phyloP scores from a whole-genome alignment of 2,888 invertebrate species.

The Trichogramma dendrolimi region DNA sequence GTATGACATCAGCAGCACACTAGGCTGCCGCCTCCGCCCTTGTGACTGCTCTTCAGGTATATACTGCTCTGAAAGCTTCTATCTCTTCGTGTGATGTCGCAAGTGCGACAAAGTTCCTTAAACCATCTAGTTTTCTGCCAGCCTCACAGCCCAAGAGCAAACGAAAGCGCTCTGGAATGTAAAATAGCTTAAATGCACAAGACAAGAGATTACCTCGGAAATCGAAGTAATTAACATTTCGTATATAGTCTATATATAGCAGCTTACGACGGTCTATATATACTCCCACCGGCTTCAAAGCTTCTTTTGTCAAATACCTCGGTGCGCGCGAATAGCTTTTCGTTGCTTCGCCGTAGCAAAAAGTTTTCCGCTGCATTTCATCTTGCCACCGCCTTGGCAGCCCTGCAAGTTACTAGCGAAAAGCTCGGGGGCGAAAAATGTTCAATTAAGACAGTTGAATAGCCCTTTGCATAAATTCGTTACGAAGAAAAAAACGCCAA shows the following conservation, averaged over 20 bases:
- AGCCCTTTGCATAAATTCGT: constrained; percentile 18
- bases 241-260: constrained; percentile 12
- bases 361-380: constrained; percentile 3
- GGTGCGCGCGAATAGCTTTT: constrained; percentile 8
- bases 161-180: constrained; percentile 26
- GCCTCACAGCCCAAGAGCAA: constrained; percentile 14
- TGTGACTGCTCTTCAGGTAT: no score
- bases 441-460: constrained; percentile 23
- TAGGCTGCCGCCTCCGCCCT: no score
- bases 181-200: constrained; percentile 32
- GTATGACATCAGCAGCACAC: no score
- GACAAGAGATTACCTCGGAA: constrained; percentile 30
- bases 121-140: constrained; percentile 15
- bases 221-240: constrained; percentile 37
- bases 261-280: no score
- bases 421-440: constrained; percentile 4
- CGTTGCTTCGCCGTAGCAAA: background rate
- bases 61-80: no score
- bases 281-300: constrained; percentile 7
- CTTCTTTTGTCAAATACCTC: constrained; percentile 24
- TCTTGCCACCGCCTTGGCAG: background rate
- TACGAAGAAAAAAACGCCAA: no score
- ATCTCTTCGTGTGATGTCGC: no score
- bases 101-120: no score
- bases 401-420: background rate